phyloP scores from a whole-genome alignment of 2,888 invertebrate species.

The Uropetala carovei region DNA sequence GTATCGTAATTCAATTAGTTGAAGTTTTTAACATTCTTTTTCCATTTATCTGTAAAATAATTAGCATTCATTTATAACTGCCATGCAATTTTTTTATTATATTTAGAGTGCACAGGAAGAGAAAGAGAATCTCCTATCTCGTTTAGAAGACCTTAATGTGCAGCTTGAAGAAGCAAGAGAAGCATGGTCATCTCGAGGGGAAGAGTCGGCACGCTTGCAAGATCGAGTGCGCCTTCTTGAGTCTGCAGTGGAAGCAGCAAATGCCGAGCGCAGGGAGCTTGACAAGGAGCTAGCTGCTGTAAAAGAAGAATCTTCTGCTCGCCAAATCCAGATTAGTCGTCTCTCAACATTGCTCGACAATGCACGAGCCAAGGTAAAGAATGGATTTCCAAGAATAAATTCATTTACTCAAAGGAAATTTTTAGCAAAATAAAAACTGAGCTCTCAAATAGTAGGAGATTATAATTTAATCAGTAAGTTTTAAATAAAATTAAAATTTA shows the following conservation, averaged over 20 bases:
- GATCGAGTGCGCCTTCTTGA: slow-evolving; percentile 84
- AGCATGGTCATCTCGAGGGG: slow-evolving; percentile 79
- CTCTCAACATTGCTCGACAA: slow-evolving; percentile 88
- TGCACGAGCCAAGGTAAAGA: slow-evolving; percentile 85
- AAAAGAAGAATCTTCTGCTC: slow-evolving; percentile 85
- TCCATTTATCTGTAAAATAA: no score
- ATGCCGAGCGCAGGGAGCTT: slow-evolving; percentile 84
- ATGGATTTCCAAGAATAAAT: neutral
- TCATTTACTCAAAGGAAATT: neutral
- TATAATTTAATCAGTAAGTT: no score
- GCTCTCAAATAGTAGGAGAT: no score
- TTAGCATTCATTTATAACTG: no score
- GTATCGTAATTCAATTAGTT: no score
- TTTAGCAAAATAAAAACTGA: no score
- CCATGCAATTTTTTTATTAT: neutral
- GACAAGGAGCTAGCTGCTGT: slow-evolving; percentile 85
- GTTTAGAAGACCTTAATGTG: slow-evolving; percentile 87
- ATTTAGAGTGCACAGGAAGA: slow-evolving; percentile 85
- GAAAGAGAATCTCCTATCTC: slow-evolving; percentile 83
- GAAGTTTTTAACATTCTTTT: no score
- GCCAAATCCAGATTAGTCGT: slow-evolving; percentile 88
- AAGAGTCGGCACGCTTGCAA: slow-evolving; percentile 81
- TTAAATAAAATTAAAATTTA: no score
- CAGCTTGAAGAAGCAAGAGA: slow-evolving; percentile 83
- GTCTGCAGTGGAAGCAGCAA: slow-evolving; percentile 84